phyloP scores from a whole-genome alignment of 2,888 invertebrate species.

The Arrhopalites spinosus region DNA sequence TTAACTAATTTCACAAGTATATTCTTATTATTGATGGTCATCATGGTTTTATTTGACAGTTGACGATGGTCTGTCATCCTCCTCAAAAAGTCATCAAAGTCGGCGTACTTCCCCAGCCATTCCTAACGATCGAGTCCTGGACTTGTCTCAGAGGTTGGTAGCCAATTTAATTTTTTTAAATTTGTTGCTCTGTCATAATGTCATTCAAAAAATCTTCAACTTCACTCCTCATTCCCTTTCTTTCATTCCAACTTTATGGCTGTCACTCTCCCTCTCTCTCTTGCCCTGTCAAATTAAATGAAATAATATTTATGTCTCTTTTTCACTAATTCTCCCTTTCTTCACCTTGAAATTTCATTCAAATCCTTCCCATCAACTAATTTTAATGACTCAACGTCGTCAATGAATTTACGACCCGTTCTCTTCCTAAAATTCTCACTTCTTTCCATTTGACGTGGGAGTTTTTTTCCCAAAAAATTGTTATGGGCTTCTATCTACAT shows the following conservation, averaged over 20 bases:
- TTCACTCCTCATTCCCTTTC: not conserved
- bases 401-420: constrained; percentile 1
- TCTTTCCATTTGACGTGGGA: not conserved
- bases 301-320: not conserved
- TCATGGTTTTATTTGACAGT: constrained; percentile 28
- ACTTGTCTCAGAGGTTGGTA: constrained; percentile 27
- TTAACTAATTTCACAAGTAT: not conserved
- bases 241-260: not conserved
- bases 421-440: not conserved
- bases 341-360: not conserved
- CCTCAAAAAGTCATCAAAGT: constrained; percentile 12
- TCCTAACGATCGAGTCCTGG: constrained; percentile 6
- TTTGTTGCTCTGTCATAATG: not conserved
- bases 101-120: not conserved
- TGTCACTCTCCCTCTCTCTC: not conserved
- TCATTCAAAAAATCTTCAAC: not conserved
- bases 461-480: not conserved
- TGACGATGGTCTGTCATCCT: constrained; percentile 17
- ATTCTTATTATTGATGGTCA: not conserved
- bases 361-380: not conserved
- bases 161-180: too few relatives aligned
- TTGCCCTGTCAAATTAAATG: not conserved
- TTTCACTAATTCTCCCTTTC: not conserved
- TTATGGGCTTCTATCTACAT: not conserved
- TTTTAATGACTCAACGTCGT: not conserved